Percentiles rank a stretch among this genome's conserved stretches.
These are phyloP conservation scores for Chironomus tepperi DNA, from an alignment of 1,140 invertebrate genomes.

Conservation along the genomic window DNA sequence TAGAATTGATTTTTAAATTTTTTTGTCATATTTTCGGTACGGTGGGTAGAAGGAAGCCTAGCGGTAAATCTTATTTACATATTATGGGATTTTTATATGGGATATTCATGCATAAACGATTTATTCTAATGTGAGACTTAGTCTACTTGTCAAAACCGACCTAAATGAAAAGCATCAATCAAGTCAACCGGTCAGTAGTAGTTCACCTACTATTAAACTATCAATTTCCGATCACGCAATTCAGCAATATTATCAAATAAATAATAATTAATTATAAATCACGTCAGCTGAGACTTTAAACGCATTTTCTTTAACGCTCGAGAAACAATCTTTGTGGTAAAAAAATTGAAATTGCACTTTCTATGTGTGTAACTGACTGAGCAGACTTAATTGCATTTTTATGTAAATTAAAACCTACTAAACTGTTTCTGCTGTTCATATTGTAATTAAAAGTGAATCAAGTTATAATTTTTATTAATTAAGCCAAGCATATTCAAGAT, in stretches of 20 bases:
- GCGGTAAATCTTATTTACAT: no score
- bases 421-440: neutral
- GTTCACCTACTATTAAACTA: neutral
- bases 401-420: neutral
- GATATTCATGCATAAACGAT: no score
- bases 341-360: slow-evolving; percentile 4
- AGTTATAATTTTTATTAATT: no score
- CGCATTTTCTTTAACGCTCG: neutral
- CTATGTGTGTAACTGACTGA: neutral
- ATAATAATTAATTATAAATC: neutral
- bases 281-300: neutral
- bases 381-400: neutral
- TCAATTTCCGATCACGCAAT: neutral
- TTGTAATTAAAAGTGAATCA: neutral
- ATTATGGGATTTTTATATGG: no score
- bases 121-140: no score
- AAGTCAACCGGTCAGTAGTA: neutral
- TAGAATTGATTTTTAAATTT: neutral
- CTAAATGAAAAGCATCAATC: no score
- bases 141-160: no score
- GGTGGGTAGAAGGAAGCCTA: no score
- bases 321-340: neutral
- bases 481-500: no score
- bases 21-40: neutral
- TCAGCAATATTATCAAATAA: slow-evolving; percentile 7